Conservation (phyloP, 2,888 invertebrate species). For the Tachina grossa region DNA sequence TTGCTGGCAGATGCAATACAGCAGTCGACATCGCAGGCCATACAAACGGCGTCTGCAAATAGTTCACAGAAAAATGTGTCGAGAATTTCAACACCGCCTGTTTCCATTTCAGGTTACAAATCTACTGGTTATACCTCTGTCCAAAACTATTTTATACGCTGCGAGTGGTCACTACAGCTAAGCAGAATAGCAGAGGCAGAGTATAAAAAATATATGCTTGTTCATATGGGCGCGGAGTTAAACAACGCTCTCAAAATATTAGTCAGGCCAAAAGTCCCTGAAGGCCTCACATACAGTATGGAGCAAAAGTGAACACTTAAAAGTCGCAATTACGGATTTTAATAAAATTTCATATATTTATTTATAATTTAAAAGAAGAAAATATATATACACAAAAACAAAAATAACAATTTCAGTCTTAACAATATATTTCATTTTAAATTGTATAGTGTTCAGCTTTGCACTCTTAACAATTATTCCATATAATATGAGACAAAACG, state of each 20-base stretch:
- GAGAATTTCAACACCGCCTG: slow-evolving; percentile 10
- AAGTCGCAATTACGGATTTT: too few species aligned
- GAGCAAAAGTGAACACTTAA: too few species aligned
- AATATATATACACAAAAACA: too few species aligned
- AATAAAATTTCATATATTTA: too few species aligned
- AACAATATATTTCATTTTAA: too few species aligned
- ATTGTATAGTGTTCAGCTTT: too few species aligned
- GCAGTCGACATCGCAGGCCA: neutral
- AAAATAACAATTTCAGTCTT: too few species aligned
- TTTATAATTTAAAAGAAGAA: too few species aligned
- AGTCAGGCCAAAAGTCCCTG: slow-evolving; percentile 8
- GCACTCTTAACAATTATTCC: too few species aligned
- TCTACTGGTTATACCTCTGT: neutral
- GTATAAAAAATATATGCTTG: slow-evolving; percentile 25
- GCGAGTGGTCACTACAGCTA: slow-evolving; percentile 36
- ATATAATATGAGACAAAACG: too few species aligned
- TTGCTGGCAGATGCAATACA: slow-evolving; percentile 20
- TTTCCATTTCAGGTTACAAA: slow-evolving; percentile 18
- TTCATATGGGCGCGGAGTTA: slow-evolving; percentile 35
- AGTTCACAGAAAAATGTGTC: neutral
- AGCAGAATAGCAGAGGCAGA: neutral
- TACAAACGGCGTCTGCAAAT: neutral
- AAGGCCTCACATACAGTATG: slow-evolving; percentile 25
- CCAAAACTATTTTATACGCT: slow-evolving; percentile 25
- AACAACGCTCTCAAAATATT: slow-evolving; percentile 31